phyloP scores from a whole-genome alignment of 2,113 vertebrate genomes.

The Microcebus tavaratra region DNA sequence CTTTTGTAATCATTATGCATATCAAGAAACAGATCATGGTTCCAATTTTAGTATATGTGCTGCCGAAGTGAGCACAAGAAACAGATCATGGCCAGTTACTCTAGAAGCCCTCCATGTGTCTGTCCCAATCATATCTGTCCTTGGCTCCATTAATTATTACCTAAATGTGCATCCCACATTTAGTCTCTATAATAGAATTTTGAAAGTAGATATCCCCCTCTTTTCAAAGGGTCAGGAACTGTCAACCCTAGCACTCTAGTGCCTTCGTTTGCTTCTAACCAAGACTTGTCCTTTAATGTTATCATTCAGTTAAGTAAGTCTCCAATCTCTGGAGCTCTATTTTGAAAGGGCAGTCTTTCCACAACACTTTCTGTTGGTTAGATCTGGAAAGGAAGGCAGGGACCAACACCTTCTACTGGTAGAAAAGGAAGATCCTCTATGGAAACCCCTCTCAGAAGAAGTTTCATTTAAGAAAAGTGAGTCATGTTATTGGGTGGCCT shows the following conservation, averaged over 20 bases:
- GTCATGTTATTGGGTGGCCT: neutral
- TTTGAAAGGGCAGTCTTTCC: neutral
- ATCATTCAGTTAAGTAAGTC: neutral
- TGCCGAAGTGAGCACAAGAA: neutral
- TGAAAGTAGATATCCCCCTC: slow-evolving; percentile 26
- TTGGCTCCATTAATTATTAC: neutral
- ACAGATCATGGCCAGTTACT: neutral
- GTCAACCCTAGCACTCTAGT: neutral
- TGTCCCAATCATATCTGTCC: neutral
- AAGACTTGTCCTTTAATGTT: neutral
- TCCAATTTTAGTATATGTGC: too few species aligned
- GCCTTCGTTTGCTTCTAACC: neutral
- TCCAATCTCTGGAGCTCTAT: neutral
- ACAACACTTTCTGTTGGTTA: neutral
- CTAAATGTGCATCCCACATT: neutral
- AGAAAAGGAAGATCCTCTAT: neutral
- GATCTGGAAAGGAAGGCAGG: slow-evolving; percentile 41
- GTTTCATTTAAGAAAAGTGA: slow-evolving; percentile 61
- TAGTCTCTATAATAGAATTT: neutral
- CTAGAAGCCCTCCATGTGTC: neutral
- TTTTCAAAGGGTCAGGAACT: slow-evolving; percentile 4
- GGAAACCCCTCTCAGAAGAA: neutral
- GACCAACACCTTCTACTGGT: neutral
- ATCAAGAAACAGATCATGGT: too few species aligned
- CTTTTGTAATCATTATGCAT: neutral